Conservation (phyloP, 2,888 invertebrate species). For the Mesoligia furuncula region DNA sequence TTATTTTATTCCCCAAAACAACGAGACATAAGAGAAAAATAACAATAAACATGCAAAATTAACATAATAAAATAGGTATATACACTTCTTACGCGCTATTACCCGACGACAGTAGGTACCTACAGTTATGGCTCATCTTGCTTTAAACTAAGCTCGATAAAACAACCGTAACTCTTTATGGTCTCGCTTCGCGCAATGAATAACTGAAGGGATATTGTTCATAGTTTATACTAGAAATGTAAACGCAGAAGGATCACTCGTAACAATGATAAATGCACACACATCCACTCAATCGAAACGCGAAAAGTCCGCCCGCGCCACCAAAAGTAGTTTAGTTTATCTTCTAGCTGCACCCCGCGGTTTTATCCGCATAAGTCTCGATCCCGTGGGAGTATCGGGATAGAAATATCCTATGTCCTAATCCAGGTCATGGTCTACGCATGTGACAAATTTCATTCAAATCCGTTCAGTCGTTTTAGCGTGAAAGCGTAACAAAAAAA, state of each 20-base stretch:
- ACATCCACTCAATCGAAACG: not conserved
- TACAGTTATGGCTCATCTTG: slow-evolving; percentile 20
- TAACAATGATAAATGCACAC: not conserved
- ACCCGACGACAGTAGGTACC: slow-evolving; percentile 10
- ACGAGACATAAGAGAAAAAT: not conserved
- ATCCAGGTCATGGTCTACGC: not conserved
- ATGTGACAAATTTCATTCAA: not conserved
- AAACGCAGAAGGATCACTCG: slow-evolving; percentile 11
- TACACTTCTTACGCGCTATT: slow-evolving; percentile 1
- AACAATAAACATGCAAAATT: slow-evolving; percentile 27
- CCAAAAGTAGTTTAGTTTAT: not conserved
- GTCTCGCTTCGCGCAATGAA: slow-evolving; percentile 57
- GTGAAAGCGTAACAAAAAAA: not conserved
- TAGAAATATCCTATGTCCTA: not conserved
- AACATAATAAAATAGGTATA: not conserved
- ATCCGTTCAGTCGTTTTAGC: too few relatives aligned
- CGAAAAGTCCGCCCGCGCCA: not conserved
- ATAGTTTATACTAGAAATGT: slow-evolving; percentile 10
- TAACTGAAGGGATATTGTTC: slow-evolving; percentile 54
- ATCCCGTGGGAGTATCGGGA: not conserved
- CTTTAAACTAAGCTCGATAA: slow-evolving; percentile 50
- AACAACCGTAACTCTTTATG: slow-evolving; percentile 57
- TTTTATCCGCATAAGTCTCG: not conserved
- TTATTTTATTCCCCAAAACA: not conserved
- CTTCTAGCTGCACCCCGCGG: not conserved